phyloP scores from a whole-genome alignment of 2,113 vertebrate genomes.

The Lethenteron camtschaticum region DNA sequence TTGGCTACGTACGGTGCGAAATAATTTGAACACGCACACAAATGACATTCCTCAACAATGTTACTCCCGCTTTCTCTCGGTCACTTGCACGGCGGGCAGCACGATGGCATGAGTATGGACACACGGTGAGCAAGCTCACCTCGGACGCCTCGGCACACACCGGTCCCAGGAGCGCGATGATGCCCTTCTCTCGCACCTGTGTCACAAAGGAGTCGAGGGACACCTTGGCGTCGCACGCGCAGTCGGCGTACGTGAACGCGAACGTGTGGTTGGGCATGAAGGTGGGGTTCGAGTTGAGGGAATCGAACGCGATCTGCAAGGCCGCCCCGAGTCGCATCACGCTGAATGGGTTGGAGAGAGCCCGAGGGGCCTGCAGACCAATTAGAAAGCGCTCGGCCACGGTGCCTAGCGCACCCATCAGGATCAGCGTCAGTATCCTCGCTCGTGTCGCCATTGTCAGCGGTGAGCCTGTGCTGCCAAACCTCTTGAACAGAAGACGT shows the following conservation, averaged over 20 bases:
- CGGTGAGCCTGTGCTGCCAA: too few relatives aligned
- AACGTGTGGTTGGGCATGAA: conserved; percentile 26
- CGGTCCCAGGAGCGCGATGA: conserved; percentile 34
- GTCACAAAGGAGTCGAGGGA: conserved; percentile 28
- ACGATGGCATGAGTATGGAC: too few relatives aligned
- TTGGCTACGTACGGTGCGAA: too few relatives aligned
- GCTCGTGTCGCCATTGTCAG: too few relatives aligned
- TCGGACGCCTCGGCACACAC: conserved; percentile 38
- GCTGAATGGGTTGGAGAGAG: conserved; percentile 29
- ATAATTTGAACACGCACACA: too few relatives aligned
- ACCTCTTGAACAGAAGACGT: too few relatives aligned
- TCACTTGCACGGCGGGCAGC: too few relatives aligned
- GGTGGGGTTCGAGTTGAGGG: conserved; percentile 21
- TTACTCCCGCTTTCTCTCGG: too few relatives aligned
- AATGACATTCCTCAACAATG: too few relatives aligned
- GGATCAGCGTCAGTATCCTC: too few relatives aligned
- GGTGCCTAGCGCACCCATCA: too few relatives aligned
- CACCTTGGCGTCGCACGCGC: conserved; percentile 24
- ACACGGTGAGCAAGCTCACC: conserved; percentile 14
- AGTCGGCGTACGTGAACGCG: conserved; percentile 28
- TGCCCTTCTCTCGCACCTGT: conserved; percentile 30
- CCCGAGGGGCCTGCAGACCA: conserved; percentile 35
- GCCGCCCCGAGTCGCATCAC: conserved; percentile 30
- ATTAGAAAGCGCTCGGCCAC: conserved; percentile 15
- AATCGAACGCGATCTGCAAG: conserved; percentile 31